Conservation (phyloP, 2,797 vertebrate genomes). For the Sibirionetta formosa region DNA sequence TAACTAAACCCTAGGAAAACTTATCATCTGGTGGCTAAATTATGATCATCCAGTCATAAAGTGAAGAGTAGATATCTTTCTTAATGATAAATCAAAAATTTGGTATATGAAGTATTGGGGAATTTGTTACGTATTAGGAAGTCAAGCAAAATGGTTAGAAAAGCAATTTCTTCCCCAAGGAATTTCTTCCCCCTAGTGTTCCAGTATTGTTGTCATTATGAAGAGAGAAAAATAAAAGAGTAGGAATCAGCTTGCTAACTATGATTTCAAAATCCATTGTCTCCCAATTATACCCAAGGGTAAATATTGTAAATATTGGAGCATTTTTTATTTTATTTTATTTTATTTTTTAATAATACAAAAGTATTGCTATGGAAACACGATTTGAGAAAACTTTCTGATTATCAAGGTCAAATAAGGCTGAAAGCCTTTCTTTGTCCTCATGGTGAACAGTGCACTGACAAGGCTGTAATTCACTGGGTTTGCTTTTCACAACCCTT, state of each 20-base stretch:
- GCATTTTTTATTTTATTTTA: background rate
- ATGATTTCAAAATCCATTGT: background rate
- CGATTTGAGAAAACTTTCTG: background rate
- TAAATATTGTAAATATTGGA: background rate
- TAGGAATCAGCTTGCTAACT: background rate
- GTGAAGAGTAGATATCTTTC: background rate
- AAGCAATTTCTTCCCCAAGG: background rate
- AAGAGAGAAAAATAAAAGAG: background rate
- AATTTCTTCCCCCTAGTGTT: too few relatives aligned
- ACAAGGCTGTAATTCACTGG: background rate
- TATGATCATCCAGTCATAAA: background rate
- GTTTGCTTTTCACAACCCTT: background rate
- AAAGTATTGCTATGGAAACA: background rate
- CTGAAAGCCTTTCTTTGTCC: background rate
- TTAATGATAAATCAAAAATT: background rate
- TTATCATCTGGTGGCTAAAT: background rate
- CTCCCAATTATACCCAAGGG: background rate
- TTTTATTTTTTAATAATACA: background rate
- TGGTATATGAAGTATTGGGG: fast-evolving
- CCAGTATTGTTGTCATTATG: background rate
- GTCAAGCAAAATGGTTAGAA: background rate
- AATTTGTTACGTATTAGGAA: background rate
- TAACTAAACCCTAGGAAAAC: background rate
- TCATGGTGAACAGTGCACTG: background rate
- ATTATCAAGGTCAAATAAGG: background rate